Percentiles rank a stretch among this genome's conserved stretches.
phyloP scores from a whole-genome alignment of 2,888 invertebrate genomes.

The Polydrusus cervinus region DNA sequence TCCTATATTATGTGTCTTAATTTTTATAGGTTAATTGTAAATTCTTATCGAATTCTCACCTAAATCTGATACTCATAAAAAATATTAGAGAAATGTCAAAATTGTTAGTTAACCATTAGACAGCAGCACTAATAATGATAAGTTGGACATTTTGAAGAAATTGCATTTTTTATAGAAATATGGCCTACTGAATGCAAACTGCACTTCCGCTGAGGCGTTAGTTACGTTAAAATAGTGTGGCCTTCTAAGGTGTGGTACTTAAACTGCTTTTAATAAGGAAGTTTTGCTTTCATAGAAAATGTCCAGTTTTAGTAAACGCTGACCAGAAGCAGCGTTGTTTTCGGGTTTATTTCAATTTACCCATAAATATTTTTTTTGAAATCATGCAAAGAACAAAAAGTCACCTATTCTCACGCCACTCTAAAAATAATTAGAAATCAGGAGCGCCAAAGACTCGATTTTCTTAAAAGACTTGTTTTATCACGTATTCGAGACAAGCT shows the following conservation, averaged over 20 bases:
- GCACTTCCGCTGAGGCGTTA: too few species aligned
- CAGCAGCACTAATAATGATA: background rate
- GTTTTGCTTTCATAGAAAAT: background rate
- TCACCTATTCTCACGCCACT: background rate
- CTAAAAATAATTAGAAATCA: background rate
- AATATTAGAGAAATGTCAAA: too few species aligned
- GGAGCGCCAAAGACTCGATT: slow-evolving; percentile 28
- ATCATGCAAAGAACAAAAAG: background rate
- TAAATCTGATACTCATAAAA: too few species aligned
- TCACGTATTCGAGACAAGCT: slow-evolving; percentile 9
- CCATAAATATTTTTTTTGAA: too few species aligned
- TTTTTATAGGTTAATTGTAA: too few species aligned
- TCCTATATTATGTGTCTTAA: too few species aligned
- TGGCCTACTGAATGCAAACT: too few species aligned
- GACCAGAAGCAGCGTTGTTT: background rate
- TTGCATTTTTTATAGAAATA: too few species aligned
- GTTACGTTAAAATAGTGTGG: background rate
- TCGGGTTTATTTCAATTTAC: too few species aligned
- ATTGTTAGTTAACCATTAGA: too few species aligned
- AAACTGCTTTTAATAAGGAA: background rate
- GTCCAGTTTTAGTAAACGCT: background rate
- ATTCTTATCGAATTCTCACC: too few species aligned
- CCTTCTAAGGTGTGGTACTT: background rate
- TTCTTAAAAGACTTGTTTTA: slow-evolving; percentile 28
- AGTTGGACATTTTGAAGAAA: background rate